Base-by-base conservation (phyloP, 2,113 vertebrate species). In the Nematolebias whitei region DNA sequence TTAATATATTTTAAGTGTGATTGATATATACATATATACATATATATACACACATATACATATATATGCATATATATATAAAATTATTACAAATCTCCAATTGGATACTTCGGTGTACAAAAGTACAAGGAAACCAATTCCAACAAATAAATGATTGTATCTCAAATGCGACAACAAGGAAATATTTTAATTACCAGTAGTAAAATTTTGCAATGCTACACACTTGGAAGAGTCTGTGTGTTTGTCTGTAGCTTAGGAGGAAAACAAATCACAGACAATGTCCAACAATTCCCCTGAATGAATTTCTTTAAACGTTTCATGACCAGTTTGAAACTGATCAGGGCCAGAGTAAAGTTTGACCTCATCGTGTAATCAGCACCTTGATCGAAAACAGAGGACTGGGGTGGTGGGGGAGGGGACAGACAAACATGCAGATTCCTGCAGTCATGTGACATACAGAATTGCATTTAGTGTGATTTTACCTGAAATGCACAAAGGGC, bases 171-270 rank as follows among this genome's bases (percentile, higher is more conserved):
- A 70, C 59, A 63, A 58, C 12, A 49, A 13, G 19, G 24, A 38
- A 56, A 11, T 52, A 44, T n/a, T 2, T 68, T 47, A 24, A 84
- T 82, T 77, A 86, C 82, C 84, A 81, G 67, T 72, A 62, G 68
- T 76, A 51, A 63, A 15, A 52, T 32, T 24, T 7, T 24, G 22
- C 14, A 51, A 7, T 7, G 15, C 26, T 51, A 26, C 5, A 45
- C n/a, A 4, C 8, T 6, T 13, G 8, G 19, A 12, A 39, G 19
- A 22, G 13, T 39, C 13, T 55, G 19, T 2, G 5, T n/a, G 4
- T 47, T n/a, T 12, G 2, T n/a, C n/a, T n/a, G n/a, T n/a, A n/a
- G n/a, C n/a, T n/a, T n/a, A n/a, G n/a, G n/a, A n/a, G n/a, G n/a
- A n/a, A n/a, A n/a, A n/a, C n/a, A n/a, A n/a, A n/a, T n/a, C n/a